These are phyloP conservation scores for Hydriomena furcata DNA, from an alignment of 2,888 invertebrate species.

Conservation along the genomic window DNA sequence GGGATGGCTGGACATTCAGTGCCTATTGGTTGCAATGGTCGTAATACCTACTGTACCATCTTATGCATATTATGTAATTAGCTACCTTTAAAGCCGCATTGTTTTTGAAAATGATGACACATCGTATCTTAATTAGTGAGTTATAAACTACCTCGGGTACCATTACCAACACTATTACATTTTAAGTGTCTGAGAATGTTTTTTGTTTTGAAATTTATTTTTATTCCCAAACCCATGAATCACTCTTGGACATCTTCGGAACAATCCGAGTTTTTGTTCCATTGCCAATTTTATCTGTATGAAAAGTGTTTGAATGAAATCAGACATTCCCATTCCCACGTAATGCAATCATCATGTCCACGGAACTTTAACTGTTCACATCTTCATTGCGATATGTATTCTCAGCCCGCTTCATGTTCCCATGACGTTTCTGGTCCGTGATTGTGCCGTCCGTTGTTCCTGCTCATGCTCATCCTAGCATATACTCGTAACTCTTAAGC, in stretches of 20 bases:
- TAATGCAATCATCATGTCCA: slow-evolving; percentile 20
- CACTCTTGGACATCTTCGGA: slow-evolving; percentile 22
- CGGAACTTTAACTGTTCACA: slow-evolving; percentile 19
- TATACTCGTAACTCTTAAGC: slow-evolving; percentile 39
- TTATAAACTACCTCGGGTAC: slow-evolving; percentile 1
- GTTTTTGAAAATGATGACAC: slow-evolving; percentile 4
- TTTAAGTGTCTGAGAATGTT: slow-evolving; percentile 19
- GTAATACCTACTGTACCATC: too few species aligned
- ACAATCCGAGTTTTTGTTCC: slow-evolving; percentile 22
- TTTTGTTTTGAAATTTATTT: slow-evolving; percentile 25
- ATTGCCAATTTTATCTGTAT: slow-evolving; percentile 12
- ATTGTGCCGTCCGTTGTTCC: slow-evolving; percentile 48
- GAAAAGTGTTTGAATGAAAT: slow-evolving; percentile 12
- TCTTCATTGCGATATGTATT: slow-evolving; percentile 56
- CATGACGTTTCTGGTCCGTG: slow-evolving; percentile 75
- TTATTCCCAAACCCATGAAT: slow-evolving; percentile 21
- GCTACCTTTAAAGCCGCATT: neutral
- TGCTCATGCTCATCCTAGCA: slow-evolving; percentile 47
- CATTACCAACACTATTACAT: slow-evolving; percentile 24
- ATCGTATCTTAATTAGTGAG: neutral
- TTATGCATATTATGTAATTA: too few species aligned
- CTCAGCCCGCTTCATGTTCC: slow-evolving; percentile 61
- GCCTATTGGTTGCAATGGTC: too few species aligned
- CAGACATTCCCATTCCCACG: slow-evolving; percentile 26
- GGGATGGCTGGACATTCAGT: too few species aligned